Evolutionary conservation across 23 tunicate genomes (phyloP).

Genomic region (Halocynthia roretzi): DNA sequence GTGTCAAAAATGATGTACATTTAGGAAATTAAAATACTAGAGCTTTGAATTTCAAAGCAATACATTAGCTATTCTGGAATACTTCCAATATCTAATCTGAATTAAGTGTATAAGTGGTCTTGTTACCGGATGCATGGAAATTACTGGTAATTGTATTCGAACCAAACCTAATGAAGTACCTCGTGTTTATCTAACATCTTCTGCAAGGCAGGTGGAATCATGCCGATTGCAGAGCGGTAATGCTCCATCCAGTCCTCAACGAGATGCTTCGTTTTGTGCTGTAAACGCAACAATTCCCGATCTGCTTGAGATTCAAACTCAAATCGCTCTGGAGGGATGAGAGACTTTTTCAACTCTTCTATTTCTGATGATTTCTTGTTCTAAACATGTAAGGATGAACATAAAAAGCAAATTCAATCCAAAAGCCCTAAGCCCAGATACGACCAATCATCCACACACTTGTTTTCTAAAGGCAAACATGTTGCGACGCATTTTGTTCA

Average conservation of each 20-base stretch:
- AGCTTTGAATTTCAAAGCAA: too few species aligned
- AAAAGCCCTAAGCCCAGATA: not conserved
- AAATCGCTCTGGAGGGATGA: constrained; percentile 66
- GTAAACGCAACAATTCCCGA: constrained; percentile 59
- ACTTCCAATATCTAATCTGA: too few species aligned
- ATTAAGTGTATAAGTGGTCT: too few species aligned
- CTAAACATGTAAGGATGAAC: not conserved
- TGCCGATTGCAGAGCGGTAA: constrained; percentile 58
- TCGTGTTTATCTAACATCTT: constrained; percentile 50
- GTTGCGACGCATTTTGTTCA: constrained; percentile 8
- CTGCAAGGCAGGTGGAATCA: constrained; percentile 56
- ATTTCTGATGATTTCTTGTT: constrained; percentile 38
- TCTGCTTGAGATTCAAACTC: constrained; percentile 95
- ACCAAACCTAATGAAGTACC: constrained; percentile 12
- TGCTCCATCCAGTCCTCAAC: constrained; percentile 92
- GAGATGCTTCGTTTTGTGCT: constrained; percentile 37
- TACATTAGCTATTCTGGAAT: too few species aligned
- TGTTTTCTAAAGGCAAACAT: constrained; percentile 12
- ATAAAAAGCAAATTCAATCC: not conserved
- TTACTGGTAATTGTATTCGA: too few species aligned
- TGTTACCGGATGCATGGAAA: too few species aligned
- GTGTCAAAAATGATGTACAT: too few species aligned
- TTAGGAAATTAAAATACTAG: too few species aligned
- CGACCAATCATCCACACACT: not conserved
- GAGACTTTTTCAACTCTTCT: constrained; percentile 53